Percentiles rank a stretch among this genome's conserved stretches.
Evolutionary conservation across 35 echinoderm and acorn worm species (phyloP).

Genomic region (Heliocidaris erythrogramma): DNA sequence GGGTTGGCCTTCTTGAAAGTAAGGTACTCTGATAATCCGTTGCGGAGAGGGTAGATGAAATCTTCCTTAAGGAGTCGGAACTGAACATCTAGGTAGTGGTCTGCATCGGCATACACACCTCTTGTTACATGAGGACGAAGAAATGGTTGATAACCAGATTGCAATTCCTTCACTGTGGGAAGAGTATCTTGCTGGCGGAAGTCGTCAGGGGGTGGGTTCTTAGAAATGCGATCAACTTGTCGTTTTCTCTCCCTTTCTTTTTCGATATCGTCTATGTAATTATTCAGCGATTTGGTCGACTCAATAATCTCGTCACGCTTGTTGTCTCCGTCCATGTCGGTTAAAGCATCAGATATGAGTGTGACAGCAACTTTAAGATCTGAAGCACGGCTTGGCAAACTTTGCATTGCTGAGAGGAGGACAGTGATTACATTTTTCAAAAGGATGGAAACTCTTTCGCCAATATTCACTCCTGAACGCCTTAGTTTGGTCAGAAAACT

Average conservation of each 20-base stretch:
- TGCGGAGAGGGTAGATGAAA: slow-evolving; percentile 63
- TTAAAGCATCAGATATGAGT: slow-evolving; percentile 40
- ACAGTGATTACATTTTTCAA: slow-evolving; percentile 2
- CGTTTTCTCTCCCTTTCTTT: slow-evolving; percentile 20
- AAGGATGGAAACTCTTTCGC: neutral
- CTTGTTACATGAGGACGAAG: slow-evolving; percentile 59
- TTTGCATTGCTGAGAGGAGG: slow-evolving; percentile 22
- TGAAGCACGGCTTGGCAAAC: slow-evolving; percentile 32
- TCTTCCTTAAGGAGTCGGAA: slow-evolving; percentile 73
- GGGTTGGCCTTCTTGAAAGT: slow-evolving; percentile 17
- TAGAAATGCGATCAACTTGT: neutral
- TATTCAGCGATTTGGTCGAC: neutral
- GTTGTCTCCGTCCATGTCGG: neutral
- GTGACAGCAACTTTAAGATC: slow-evolving; percentile 41
- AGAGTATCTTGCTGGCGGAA: slow-evolving; percentile 67
- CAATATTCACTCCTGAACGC: neutral
- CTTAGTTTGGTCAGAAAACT: neutral
- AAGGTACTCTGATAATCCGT: slow-evolving; percentile 55
- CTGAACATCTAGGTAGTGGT: slow-evolving; percentile 79
- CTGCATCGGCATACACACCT: slow-evolving; percentile 49
- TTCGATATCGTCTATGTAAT: neutral
- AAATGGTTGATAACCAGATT: slow-evolving; percentile 46
- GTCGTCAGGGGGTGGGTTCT: slow-evolving; percentile 70
- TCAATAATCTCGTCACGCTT: neutral
- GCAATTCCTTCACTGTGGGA: slow-evolving; percentile 47